Conservation (phyloP, 2,888 invertebrate genomes). For the Agrenia bidenticulata region DNA sequence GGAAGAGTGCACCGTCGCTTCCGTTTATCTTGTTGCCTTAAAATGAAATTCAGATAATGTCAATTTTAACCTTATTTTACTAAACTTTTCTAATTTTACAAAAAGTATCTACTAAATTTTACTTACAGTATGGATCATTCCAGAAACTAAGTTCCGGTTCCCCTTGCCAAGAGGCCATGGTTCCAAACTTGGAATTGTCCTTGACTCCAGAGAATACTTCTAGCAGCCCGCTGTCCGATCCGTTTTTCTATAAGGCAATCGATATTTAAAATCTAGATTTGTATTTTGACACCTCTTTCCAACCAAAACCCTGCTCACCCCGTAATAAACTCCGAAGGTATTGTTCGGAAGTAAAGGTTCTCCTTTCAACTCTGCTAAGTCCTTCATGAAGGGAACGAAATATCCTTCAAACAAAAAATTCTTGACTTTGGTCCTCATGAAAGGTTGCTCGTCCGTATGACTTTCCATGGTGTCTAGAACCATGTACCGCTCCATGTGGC, state of each 20-base stretch:
- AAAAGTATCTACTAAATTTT: too few relatives aligned
- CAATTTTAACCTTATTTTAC: too few relatives aligned
- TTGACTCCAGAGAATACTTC: constrained; percentile 74
- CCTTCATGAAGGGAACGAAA: constrained; percentile 25
- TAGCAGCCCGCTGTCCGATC: constrained; percentile 55
- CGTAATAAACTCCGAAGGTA: constrained; percentile 36
- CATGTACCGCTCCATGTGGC: constrained; percentile 11
- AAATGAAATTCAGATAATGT: background rate
- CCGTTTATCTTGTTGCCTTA: constrained; percentile 68
- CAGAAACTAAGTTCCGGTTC: constrained; percentile 26
- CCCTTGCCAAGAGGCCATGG: constrained; percentile 58
- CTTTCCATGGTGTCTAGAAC: constrained; percentile 16
- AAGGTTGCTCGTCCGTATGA: constrained; percentile 24
- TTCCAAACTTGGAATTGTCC: constrained; percentile 71
- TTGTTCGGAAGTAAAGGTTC: constrained; percentile 31
- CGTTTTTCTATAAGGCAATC: constrained; percentile 38
- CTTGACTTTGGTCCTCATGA: constrained; percentile 25
- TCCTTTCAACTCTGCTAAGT: constrained; percentile 21
- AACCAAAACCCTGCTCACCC: constrained; percentile 19
- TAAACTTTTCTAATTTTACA: too few relatives aligned
- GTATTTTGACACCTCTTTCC: too few relatives aligned
- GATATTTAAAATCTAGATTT: background rate
- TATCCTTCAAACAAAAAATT: constrained; percentile 37
- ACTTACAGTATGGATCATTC: constrained; percentile 59
- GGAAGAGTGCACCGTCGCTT: constrained; percentile 27